A percentile compares a stretch with the other conserved stretches of the same genome.
phyloP scores from a whole-genome alignment of 2,113 vertebrate genomes.

The Lucifuga dentata region DNA sequence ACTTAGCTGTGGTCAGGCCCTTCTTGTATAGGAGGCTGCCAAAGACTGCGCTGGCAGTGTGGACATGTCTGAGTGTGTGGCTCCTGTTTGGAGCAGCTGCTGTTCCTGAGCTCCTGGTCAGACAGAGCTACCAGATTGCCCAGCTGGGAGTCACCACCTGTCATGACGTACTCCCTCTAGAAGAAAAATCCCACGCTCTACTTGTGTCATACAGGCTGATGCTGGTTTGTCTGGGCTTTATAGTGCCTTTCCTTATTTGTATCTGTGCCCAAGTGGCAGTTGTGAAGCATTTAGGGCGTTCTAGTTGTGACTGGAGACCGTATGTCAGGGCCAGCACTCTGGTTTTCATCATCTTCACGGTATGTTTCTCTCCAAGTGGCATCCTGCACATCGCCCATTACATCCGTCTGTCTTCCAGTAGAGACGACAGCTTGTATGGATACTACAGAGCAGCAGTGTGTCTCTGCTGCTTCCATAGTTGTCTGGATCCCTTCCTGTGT shows the following conservation, averaged over 20 bases:
- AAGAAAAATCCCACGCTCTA: constrained; percentile 40
- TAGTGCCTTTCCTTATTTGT: constrained; percentile 85
- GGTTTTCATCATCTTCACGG: constrained; percentile 88
- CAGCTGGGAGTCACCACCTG: constrained; percentile 82
- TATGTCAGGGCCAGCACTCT: constrained; percentile 88
- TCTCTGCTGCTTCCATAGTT: constrained; percentile 92
- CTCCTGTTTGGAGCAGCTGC: constrained; percentile 80
- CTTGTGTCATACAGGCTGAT: constrained; percentile 86
- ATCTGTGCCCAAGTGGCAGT: constrained; percentile 88
- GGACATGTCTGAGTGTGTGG: constrained; percentile 84
- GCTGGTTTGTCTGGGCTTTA: constrained; percentile 85
- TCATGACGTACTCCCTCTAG: constrained; percentile 86
- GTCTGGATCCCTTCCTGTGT: constrained; percentile 93
- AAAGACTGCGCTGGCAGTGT: constrained; percentile 75
- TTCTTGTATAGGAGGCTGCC: constrained; percentile 88
- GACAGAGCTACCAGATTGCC: constrained; percentile 83
- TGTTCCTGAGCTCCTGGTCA: constrained; percentile 86
- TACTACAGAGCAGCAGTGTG: constrained; percentile 88
- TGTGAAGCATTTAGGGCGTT: constrained; percentile 83
- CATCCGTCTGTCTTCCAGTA: constrained; percentile 79
- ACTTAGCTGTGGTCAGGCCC: constrained; percentile 90
- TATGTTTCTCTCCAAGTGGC: constrained; percentile 91
- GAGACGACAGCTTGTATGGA: constrained; percentile 83
- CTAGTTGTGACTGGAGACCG: constrained; percentile 82
- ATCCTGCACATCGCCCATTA: constrained; percentile 88